Conservation (phyloP, 1,140 invertebrate species). For the Calliphora vicina region DNA sequence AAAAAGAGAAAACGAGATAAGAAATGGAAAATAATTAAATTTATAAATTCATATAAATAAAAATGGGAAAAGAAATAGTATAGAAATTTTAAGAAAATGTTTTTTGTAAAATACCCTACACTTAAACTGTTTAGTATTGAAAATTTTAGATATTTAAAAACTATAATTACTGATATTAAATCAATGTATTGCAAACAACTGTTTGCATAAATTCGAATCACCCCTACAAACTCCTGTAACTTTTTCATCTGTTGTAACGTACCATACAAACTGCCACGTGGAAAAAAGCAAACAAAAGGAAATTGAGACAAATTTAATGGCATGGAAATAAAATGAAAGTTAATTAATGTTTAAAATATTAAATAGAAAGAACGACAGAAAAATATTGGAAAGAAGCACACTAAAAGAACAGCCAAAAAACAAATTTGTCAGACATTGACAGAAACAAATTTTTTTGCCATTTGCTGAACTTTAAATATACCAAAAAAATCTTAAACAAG, state of each 20-base stretch:
- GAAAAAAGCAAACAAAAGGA: not conserved
- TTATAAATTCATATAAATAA: no score
- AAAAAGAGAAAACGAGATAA: constrained; percentile 33
- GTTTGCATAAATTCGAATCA: no score
- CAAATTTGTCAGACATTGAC: not conserved
- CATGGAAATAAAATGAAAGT: not conserved
- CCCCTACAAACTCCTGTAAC: no score
- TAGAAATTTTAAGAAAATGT: no score
- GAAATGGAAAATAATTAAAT: not conserved
- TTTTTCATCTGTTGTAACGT: no score
- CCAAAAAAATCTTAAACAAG: not conserved
- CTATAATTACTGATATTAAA: no score
- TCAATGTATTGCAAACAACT: no score
- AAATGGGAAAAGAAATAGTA: not conserved
- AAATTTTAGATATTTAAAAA: no score
- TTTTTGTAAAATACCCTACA: no score
- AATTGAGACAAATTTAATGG: constrained; percentile 16
- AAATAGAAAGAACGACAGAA: not conserved
- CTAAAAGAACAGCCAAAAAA: not conserved
- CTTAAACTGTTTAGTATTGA: no score
- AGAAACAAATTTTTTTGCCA: not conserved
- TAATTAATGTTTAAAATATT: constrained; percentile 15
- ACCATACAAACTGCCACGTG: no score
- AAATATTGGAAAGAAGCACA: not conserved
- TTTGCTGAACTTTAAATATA: not conserved